Evolutionary conservation across 2,797 vertebrate genomes (phyloP), one percentile per base, ranked within the genome.

Genomic region (Eurystomus glaucurus): DNA sequence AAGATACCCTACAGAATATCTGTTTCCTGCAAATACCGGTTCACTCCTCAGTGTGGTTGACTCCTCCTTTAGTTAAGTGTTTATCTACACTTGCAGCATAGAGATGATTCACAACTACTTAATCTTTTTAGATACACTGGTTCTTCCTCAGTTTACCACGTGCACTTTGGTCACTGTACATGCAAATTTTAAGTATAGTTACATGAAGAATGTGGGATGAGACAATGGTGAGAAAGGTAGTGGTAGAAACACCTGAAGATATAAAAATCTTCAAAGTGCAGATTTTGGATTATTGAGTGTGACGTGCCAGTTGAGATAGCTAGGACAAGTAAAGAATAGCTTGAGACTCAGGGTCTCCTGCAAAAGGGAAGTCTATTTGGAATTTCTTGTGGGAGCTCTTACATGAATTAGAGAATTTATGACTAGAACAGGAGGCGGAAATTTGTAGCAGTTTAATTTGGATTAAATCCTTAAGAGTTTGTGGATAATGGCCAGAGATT

Each of bases 41-140:
- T 60, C 46, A 21, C 13, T 43, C 11, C 25, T 58, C n/a, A 48
- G 2, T n/a, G 5, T 22, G 14, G 2, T 23, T 52, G 50, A 17
- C 9, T 74, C 9, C 10, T 78, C 9, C 10, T 78, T 60, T 39
- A 28, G 9, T 41, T 51, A 26, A 21, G 39, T 60, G 10, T 76
- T 72, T 57, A 14, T 81, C 3, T 0, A 12, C n/a, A 0, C 7
- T 46, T 78, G 46, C 35, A 51, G n/a, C 3, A 0, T 2, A 2
- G 15, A 48, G 37, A 3, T 62, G 31, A 52, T 18, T 85, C 18
- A 6, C 33, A 74, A 11, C 37, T 76, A 1, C 21, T 62, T 31
- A 9, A 28, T 50, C 35, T 45, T 23, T 68, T 92, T 5, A 43
- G 35, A 8, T 55, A 21, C 11, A 18, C 33, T 14, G 54, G 5